A percentile compares a stretch with the other conserved stretches of the same genome.
Conservation (phyloP, 2,888 invertebrate genomes). For the Eudasyphora cyanicolor region DNA sequence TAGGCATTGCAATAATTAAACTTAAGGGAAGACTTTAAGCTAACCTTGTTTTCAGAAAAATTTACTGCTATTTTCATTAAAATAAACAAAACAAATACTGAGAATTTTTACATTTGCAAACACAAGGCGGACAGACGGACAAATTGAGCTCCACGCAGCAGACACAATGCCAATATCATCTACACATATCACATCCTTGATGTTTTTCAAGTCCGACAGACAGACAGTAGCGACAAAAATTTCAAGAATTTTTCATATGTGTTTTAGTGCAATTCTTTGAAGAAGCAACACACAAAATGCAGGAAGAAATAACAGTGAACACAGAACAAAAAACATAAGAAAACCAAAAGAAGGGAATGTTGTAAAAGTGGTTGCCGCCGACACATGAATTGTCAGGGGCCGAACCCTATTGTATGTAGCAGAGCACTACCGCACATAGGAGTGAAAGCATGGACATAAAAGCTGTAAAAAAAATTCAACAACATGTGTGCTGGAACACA, state of each 20-base stretch:
- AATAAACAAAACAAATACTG: slow-evolving; percentile 9
- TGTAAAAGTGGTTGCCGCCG: slow-evolving; percentile 43
- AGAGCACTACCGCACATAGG: not conserved
- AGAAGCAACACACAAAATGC: not conserved
- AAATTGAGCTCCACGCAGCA: slow-evolving; percentile 3
- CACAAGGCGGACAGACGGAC: not conserved
- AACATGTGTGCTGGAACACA: slow-evolving; percentile 31
- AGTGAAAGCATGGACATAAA: slow-evolving; percentile 16
- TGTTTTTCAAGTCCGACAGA: slow-evolving; percentile 8
- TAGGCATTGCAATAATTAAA: too few species aligned
- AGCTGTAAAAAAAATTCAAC: slow-evolving; percentile 16
- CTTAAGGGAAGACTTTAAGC: too few species aligned
- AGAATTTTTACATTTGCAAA: slow-evolving; percentile 1
- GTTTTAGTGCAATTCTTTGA: slow-evolving; percentile 19
- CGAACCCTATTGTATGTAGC: not conserved
- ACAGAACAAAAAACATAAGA: slow-evolving; percentile 11
- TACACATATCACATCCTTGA: slow-evolving; percentile 32
- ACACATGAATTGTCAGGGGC: not conserved
- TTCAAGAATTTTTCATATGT: slow-evolving; percentile 57
- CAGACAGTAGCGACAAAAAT: slow-evolving; percentile 26
- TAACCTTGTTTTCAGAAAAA: too few species aligned
- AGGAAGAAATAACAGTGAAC: slow-evolving; percentile 12
- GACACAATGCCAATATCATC: slow-evolving; percentile 26
- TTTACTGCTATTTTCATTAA: too few species aligned
- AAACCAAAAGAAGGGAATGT: slow-evolving; percentile 37